phyloP scores from a whole-genome alignment of 2,797 vertebrate species.

The Microctenopoma stevenorrisi region DNA sequence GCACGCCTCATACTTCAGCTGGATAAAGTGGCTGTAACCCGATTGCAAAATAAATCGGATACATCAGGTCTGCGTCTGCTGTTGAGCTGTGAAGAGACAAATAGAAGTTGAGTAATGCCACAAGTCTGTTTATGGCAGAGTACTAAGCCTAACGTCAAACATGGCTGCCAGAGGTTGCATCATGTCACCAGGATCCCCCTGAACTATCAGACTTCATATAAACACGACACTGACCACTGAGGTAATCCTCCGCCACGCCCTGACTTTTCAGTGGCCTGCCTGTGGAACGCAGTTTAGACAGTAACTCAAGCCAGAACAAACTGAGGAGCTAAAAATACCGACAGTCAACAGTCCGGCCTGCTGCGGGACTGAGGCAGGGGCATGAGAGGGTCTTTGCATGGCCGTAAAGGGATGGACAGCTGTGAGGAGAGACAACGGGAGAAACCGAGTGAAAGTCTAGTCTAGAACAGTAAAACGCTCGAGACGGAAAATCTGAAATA shows the following conservation, averaged over 20 bases:
- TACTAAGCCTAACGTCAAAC: constrained; percentile 15
- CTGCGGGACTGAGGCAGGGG: constrained; percentile 33
- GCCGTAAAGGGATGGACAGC: constrained; percentile 26
- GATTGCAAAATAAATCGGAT: no score
- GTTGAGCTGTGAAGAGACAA: not conserved
- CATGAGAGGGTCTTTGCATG: constrained; percentile 36
- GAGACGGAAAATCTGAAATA: not conserved
- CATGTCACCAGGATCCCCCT: constrained; percentile 12
- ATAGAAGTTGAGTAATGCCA: constrained; percentile 1
- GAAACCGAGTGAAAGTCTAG: not conserved
- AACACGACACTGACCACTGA: constrained; percentile 13
- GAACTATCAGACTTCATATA: constrained; percentile 24
- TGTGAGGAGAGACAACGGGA: constrained; percentile 1
- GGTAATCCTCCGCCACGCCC: constrained; percentile 24
- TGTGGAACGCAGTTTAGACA: constrained; percentile 67
- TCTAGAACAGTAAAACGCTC: not conserved
- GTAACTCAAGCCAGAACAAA: constrained; percentile 80
- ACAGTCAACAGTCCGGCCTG: constrained; percentile 35
- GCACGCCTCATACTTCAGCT: no score
- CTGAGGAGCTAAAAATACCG: constrained; percentile 74
- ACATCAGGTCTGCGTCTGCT: not conserved
- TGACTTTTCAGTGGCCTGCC: constrained; percentile 16
- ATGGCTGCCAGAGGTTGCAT: constrained; percentile 11
- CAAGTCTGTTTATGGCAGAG: constrained; percentile 23
- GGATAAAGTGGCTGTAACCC: no score